These are phyloP conservation scores for Gadus macrocephalus DNA, from an alignment of 2,113 vertebrate species.

Conservation along the genomic window DNA sequence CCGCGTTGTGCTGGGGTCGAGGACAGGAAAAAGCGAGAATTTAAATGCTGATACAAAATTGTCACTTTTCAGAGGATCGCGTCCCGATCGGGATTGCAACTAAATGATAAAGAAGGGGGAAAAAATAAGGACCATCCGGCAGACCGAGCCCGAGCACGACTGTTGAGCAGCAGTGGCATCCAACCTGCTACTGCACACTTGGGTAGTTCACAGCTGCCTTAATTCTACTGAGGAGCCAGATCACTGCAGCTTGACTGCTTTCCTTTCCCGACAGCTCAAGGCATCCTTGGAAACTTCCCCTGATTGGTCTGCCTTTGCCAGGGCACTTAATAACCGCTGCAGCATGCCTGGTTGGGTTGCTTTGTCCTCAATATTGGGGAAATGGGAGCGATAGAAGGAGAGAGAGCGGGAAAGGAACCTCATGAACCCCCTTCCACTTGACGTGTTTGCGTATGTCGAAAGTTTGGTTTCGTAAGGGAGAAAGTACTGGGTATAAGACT, in stretches of 20 bases:
- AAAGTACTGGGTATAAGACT: slow-evolving; percentile 58
- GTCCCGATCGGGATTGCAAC: neutral
- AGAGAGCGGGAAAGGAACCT: slow-evolving; percentile 34
- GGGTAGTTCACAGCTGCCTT: slow-evolving; percentile 36
- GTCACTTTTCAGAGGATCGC: no score
- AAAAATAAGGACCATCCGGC: neutral
- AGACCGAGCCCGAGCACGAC: neutral
- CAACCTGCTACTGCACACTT: slow-evolving; percentile 22
- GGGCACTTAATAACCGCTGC: slow-evolving; percentile 41
- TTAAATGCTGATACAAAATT: no score
- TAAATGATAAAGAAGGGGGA: neutral
- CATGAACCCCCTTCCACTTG: slow-evolving; percentile 54
- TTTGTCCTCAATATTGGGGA: slow-evolving; percentile 47
- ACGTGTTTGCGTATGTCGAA: slow-evolving; percentile 44
- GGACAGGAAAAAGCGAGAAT: no score
- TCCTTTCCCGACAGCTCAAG: slow-evolving; percentile 47
- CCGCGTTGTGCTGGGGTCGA: no score
- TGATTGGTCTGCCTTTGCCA: slow-evolving; percentile 51
- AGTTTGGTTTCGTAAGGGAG: slow-evolving; percentile 32
- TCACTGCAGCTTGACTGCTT: slow-evolving; percentile 35
- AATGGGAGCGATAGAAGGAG: slow-evolving; percentile 28
- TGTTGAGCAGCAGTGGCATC: neutral
- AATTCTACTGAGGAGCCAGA: slow-evolving; percentile 39
- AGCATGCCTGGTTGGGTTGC: slow-evolving; percentile 47
- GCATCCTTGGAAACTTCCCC: slow-evolving; percentile 50